A percentile compares a stretch with the other conserved stretches of the same genome.
These are phyloP conservation scores for Phyllotreta cruciferae DNA, from an alignment of 2,888 invertebrate species.

Conservation along the genomic window DNA sequence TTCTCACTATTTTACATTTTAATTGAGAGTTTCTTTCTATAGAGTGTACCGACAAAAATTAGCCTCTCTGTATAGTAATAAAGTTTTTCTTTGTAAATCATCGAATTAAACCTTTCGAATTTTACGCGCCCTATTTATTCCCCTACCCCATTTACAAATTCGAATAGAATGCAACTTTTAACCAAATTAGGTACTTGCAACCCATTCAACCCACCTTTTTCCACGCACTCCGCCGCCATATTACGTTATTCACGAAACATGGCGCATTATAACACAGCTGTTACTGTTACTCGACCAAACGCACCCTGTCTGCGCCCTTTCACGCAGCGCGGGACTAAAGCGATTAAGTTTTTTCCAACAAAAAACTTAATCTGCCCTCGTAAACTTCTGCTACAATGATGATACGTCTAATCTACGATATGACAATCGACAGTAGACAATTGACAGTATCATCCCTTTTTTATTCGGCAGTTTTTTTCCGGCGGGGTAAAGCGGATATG, in stretches of 20 bases:
- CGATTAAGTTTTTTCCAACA: constrained; percentile 44
- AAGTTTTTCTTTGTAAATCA: no score
- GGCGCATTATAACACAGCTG: constrained; percentile 38
- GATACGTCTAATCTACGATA: constrained; percentile 40
- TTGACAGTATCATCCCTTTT: constrained; percentile 36
- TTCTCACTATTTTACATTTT: no score
- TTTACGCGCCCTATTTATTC: background rate
- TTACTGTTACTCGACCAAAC: constrained; percentile 37
- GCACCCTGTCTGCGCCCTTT: constrained; percentile 29
- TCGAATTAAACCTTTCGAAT: background rate
- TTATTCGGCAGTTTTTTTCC: constrained; percentile 20
- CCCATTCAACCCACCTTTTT: background rate
- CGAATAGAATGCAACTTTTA: no score
- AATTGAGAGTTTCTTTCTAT: no score
- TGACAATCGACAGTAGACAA: constrained; percentile 35
- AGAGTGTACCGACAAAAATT: no score
- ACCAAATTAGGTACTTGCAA: no score
- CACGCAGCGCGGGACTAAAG: constrained; percentile 36
- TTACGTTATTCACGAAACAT: constrained; percentile 30
- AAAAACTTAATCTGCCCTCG: constrained; percentile 48
- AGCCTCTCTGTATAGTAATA: no score
- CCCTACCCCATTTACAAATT: no score
- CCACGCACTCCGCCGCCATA: constrained; percentile 12
- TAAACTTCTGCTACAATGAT: constrained; percentile 37
- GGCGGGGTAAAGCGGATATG: constrained; percentile 38